phyloP scores from a whole-genome alignment of 2,113 vertebrate species.

The Chiloscyllium plagiosum region DNA sequence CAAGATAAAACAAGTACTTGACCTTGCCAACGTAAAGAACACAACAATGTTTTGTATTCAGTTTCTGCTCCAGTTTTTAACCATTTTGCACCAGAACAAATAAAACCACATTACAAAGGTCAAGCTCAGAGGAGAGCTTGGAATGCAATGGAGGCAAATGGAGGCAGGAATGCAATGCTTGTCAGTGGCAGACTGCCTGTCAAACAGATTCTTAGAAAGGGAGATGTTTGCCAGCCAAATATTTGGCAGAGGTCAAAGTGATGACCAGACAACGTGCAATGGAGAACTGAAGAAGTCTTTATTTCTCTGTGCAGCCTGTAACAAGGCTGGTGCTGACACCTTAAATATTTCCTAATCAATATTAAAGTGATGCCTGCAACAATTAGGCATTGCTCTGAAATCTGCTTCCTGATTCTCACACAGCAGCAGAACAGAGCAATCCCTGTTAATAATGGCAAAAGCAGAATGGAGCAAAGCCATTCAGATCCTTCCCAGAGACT shows the following conservation, averaged over 20 bases:
- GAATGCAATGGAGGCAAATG: no score
- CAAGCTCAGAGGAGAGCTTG: constrained; percentile 6
- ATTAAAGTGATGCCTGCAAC: constrained; percentile 42
- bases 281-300: constrained; percentile 40
- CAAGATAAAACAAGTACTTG: not conserved
- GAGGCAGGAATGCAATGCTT: constrained; percentile 35
- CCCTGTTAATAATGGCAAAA: constrained; percentile 35
- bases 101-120: constrained; percentile 15
- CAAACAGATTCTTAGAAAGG: constrained; percentile 40
- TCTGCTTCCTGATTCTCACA: constrained; percentile 38
- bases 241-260: constrained; percentile 43
- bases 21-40: not conserved
- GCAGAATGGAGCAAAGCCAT: not conserved
- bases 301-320: constrained; percentile 42
- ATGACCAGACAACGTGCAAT: not conserved
- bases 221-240: constrained; percentile 39
- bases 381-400: constrained; percentile 40
- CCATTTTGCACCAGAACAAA: constrained; percentile 5
- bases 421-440: constrained; percentile 34
- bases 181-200: constrained; percentile 39
- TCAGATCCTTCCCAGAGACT: constrained; percentile 30
- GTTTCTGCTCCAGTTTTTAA: constrained; percentile 6
- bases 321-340: constrained; percentile 41
- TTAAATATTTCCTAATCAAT: constrained; percentile 40
- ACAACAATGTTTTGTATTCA: constrained; percentile 8